Percentiles rank a stretch among this genome's conserved stretches.
phyloP scores from a whole-genome alignment of 2,797 vertebrate genomes.

The Peromyscus eremicus region DNA sequence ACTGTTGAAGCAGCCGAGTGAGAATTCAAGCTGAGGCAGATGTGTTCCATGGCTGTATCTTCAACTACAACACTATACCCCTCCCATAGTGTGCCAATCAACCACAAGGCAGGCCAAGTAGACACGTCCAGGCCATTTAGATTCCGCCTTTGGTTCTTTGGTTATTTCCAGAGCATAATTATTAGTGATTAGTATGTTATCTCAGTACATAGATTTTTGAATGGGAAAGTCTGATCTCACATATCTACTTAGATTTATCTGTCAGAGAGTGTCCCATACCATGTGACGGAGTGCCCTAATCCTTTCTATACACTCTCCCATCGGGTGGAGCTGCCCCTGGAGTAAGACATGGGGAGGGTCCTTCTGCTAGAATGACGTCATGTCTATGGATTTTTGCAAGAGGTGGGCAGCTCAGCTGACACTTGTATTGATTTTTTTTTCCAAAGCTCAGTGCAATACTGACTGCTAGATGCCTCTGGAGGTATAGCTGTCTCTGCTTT shows the following conservation, averaged over 20 bases:
- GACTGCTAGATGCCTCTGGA: slow-evolving; percentile 91
- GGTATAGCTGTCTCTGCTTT: slow-evolving; percentile 93
- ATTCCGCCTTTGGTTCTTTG: neutral
- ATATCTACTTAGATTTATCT: neutral
- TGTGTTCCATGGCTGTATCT: neutral
- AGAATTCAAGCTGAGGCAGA: neutral
- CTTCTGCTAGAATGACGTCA: slow-evolving; percentile 94
- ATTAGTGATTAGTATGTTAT: neutral
- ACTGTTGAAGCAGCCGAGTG: neutral
- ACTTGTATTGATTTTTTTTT: slow-evolving; percentile 94
- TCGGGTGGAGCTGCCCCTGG: slow-evolving; percentile 88
- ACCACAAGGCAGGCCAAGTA: neutral
- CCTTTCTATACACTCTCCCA: accelerated
- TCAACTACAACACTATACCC: neutral
- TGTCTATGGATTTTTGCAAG: slow-evolving; percentile 86
- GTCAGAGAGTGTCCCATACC: neutral
- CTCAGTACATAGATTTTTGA: neutral
- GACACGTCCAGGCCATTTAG: too few relatives aligned
- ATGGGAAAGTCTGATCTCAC: neutral
- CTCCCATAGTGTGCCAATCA: neutral
- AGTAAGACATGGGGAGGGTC: slow-evolving; percentile 92
- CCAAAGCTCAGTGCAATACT: slow-evolving; percentile 92
- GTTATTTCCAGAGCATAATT: neutral
- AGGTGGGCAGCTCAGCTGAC: slow-evolving; percentile 93
- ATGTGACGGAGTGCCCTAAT: neutral